phyloP scores from a whole-genome alignment of 2,888 invertebrate genomes.

The Lumbricus terrestris region DNA sequence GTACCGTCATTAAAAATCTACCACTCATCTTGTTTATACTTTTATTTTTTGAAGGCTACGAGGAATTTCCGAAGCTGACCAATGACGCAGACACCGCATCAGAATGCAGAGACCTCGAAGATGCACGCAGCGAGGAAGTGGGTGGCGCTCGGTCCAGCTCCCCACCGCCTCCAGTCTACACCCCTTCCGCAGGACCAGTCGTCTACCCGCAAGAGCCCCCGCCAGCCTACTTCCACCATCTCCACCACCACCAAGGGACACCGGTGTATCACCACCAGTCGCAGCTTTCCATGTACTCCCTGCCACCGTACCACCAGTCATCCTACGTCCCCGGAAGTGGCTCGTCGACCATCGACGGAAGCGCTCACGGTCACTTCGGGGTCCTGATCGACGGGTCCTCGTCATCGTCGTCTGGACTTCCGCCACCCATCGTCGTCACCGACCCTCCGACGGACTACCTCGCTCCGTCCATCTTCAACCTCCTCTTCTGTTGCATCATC shows the following conservation, averaged over 20 bases:
- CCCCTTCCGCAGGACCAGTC: not conserved
- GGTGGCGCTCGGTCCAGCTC: not conserved
- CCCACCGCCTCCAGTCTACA: not conserved
- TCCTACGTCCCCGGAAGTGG: not conserved
- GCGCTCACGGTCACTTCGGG: constrained; percentile 15
- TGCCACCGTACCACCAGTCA: not conserved
- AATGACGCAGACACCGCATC: not conserved
- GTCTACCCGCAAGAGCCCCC: constrained; percentile 8
- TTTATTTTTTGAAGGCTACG: not conserved
- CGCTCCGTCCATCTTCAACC: constrained; percentile 13
- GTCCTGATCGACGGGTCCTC: not conserved
- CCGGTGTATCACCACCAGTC: not conserved
- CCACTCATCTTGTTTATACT: not conserved
- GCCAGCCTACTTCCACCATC: not conserved
- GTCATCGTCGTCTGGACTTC: not conserved
- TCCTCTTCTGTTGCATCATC: constrained; percentile 4
- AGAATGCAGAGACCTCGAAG: not conserved
- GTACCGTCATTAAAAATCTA: no score
- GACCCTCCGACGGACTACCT: not conserved
- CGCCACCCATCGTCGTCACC: not conserved
- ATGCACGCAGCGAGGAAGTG: not conserved
- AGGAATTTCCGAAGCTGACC: constrained; percentile 11
- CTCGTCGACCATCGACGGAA: not conserved
- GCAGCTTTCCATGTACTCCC: not conserved
- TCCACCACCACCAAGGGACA: not conserved